A percentile compares a stretch with the other conserved stretches of the same genome.
phyloP scores from a whole-genome alignment of 1,140 invertebrate genomes.

The Caenorhabditis briggsae region DNA sequence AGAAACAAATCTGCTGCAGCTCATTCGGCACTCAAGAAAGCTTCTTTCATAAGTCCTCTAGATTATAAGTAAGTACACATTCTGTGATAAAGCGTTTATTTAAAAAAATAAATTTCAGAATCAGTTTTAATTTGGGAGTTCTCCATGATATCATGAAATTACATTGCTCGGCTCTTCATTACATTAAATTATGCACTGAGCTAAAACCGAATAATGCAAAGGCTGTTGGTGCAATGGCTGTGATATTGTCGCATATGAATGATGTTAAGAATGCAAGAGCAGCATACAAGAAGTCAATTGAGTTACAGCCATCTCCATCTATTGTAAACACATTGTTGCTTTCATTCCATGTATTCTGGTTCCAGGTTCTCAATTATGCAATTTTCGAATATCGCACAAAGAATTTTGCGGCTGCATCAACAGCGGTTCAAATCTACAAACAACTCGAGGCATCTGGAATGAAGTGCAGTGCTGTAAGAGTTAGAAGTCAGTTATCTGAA shows the following conservation, averaged over 20 bases:
- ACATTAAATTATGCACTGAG: constrained; percentile 10
- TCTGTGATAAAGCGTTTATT: not conserved
- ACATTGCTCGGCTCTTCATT: constrained; percentile 61
- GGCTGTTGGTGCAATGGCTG: constrained; percentile 57
- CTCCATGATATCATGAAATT: constrained; percentile 56
- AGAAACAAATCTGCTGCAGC: constrained; percentile 56
- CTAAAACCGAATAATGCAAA: constrained; percentile 38
- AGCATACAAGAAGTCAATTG: constrained; percentile 56
- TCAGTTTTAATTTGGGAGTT: constrained; percentile 57
- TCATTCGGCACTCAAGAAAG: constrained; percentile 58
- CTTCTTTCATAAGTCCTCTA: constrained; percentile 51
- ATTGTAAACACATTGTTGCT: constrained; percentile 2
- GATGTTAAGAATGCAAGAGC: constrained; percentile 48
- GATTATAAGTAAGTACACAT: constrained; percentile 31
- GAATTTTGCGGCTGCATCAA: constrained; percentile 2
- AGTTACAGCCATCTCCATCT: not conserved
- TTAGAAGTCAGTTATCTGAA: too few species aligned
- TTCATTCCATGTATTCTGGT: not conserved
- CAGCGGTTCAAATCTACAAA: constrained; percentile 24
- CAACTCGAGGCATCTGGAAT: constrained; percentile 6
- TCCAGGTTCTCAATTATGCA: constrained; percentile 55
- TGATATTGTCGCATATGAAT: constrained; percentile 58
- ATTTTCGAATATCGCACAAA: constrained; percentile 58
- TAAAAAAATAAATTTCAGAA: constrained; percentile 10
- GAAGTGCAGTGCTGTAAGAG: constrained; percentile 19